Evolutionary conservation across 2,888 invertebrate genomes (phyloP), one percentile per base, ranked within the genome.

Genomic region (Synergus laeviventris): DNA sequence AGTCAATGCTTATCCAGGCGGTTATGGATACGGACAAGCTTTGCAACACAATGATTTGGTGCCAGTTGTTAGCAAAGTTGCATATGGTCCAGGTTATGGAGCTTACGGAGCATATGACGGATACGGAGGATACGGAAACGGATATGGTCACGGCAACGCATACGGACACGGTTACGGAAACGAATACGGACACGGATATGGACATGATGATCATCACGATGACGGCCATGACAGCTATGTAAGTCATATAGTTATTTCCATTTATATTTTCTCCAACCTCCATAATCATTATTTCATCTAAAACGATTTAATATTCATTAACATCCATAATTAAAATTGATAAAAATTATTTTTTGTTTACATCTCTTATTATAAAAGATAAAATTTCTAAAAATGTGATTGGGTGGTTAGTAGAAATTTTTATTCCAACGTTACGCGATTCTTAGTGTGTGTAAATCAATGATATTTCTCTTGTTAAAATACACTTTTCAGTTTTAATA

Each of bases 191-290:
- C 78, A 83, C 70, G 78, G 76, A 54, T 60, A 74, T 11, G 80
- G 76, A 73, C 73, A 80, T 73, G 78, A 81, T 60, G 79, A 74
- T 7, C 81, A 81, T 61, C 79, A 84, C 11, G 76, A 78, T 66
- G 78, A 79, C 61, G 82, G 84, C 8, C 83, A 86, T 78, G 85
- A 86, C 64, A 74, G 80, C 74, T 82, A 86, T 74, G 88, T 87
- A 74, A 86, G 86, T 82, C 39, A 79, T 45, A 59, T 70, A 31
- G 7, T 7, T 31, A 39, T 39, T 39, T 39, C 11, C 1, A 39
- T 39, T 39, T 39, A 11, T 39, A 39, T 9, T n/a, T n/a, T 31
- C 31, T 31, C 31, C 31, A 5, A 5, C 31, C 31, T 31, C 31
- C 31, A 31, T 31, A 31, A 31, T 31, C 31, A 31, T 31, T 31